These are phyloP conservation scores for Phalanger gymnotis DNA, from an alignment of 2,797 vertebrate species.

Conservation along the genomic window DNA sequence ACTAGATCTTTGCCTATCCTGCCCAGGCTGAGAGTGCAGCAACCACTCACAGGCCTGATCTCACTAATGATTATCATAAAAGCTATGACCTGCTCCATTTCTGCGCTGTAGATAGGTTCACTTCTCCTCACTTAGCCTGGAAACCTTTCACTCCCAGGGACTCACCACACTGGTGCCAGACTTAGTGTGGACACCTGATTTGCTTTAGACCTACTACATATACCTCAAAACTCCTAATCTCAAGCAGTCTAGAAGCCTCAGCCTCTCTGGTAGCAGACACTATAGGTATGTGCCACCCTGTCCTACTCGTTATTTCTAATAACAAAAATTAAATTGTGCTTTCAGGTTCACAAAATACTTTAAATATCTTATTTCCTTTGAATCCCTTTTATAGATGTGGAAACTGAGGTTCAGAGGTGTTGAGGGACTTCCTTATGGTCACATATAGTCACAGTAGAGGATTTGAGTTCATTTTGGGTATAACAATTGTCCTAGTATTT, in stretches of 20 bases:
- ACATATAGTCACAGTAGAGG: background rate
- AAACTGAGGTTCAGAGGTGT: background rate
- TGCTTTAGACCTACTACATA: background rate
- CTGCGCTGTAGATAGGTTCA: background rate
- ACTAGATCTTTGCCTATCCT: background rate
- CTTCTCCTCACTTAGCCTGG: background rate
- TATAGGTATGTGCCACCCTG: background rate
- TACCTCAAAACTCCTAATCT: background rate
- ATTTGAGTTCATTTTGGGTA: background rate
- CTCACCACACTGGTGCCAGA: background rate
- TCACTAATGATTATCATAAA: background rate
- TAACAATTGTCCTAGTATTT: background rate
- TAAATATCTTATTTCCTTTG: background rate
- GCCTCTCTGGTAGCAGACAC: background rate
- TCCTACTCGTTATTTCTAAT: background rate
- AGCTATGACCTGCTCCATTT: background rate
- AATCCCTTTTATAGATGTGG: background rate
- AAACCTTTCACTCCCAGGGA: background rate
- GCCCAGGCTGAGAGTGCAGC: background rate
- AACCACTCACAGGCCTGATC: background rate
- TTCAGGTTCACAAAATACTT: background rate
- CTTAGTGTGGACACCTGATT: background rate
- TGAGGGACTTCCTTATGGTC: background rate
- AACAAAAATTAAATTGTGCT: background rate
- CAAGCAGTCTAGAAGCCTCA: background rate